A percentile compares a stretch with the other conserved stretches of the same genome.
Evolutionary conservation across 2,888 invertebrate species (phyloP).

Genomic region (Dasypolia templi): DNA sequence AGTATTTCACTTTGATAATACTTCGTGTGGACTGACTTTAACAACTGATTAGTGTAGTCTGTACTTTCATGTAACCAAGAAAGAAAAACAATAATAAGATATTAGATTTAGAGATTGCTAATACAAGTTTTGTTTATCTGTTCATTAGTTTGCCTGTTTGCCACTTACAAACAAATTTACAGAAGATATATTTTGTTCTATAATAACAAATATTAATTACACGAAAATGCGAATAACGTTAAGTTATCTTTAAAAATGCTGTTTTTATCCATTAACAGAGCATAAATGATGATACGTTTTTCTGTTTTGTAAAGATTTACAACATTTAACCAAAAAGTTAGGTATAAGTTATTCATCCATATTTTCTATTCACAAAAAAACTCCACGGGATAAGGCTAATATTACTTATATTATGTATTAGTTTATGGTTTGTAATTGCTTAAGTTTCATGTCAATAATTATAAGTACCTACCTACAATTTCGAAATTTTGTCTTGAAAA

Average conservation of each 20-base stretch:
- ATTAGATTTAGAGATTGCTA: conserved; percentile 13
- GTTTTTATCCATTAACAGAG: conserved; percentile 1
- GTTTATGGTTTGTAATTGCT: conserved; percentile 24
- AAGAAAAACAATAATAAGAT: conserved; percentile 20
- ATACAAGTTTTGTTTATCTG: conserved; percentile 16
- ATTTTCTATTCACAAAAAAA: neutral
- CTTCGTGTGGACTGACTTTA: conserved; percentile 54
- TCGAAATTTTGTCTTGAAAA: conserved; percentile 35
- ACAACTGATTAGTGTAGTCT: conserved; percentile 55
- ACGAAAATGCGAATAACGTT: conserved; percentile 1
- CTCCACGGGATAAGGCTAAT: conserved; percentile 19
- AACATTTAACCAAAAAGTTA: conserved; percentile 59
- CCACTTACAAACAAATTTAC: conserved; percentile 18
- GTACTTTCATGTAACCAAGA: conserved; percentile 20
- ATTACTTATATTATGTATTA: conserved; percentile 14
- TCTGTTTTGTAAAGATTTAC: conserved; percentile 10
- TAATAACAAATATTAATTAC: neutral
- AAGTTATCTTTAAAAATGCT: conserved; percentile 7
- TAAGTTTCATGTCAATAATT: conserved; percentile 27
- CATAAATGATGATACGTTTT: neutral
- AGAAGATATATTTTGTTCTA: conserved; percentile 18
- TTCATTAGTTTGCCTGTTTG: conserved; percentile 21
- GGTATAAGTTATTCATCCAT: conserved; percentile 40
- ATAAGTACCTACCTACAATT: conserved; percentile 63
- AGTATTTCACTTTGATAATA: conserved; percentile 33